Percentiles rank a stretch among this genome's conserved stretches.
Evolutionary conservation across 64 coral and sea anemone species (phyloP).

Genomic region (Dendronephthya gigantea): DNA sequence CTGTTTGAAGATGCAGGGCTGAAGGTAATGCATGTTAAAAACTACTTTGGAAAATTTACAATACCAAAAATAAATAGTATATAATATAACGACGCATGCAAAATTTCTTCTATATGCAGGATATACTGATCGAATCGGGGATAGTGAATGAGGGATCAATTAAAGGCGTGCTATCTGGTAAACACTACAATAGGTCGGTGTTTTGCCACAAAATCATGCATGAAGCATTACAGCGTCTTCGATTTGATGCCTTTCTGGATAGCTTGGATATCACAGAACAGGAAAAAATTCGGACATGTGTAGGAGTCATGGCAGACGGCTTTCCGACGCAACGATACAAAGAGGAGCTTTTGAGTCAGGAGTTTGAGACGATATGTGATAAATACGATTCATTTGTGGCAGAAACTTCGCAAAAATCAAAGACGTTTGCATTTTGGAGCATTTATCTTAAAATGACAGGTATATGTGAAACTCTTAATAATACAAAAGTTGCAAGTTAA

Average conservation of each 20-base stretch:
- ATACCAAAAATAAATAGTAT: neutral
- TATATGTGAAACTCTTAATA: no score
- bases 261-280: no score
- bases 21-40: neutral
- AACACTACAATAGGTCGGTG: neutral
- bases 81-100: neutral
- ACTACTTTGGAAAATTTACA: neutral
- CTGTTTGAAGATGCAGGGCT: no score
- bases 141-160: neutral
- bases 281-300: no score
- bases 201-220: slow-evolving; percentile 6
- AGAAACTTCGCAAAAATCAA: no score
- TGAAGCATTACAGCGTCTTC: no score
- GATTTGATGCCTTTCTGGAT: no score
- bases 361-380: neutral
- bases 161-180: neutral
- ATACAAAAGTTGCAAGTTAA: no score
- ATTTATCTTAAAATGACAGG: no score
- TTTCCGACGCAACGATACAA: neutral
- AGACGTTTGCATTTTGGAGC: no score
- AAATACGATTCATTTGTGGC: no score
- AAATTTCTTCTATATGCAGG: neutral
- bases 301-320: neutral
- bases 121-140: neutral
- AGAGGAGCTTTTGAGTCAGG: neutral